Evolutionary conservation across 2,888 invertebrate genomes (phyloP).

Genomic region (Automeris io): DNA sequence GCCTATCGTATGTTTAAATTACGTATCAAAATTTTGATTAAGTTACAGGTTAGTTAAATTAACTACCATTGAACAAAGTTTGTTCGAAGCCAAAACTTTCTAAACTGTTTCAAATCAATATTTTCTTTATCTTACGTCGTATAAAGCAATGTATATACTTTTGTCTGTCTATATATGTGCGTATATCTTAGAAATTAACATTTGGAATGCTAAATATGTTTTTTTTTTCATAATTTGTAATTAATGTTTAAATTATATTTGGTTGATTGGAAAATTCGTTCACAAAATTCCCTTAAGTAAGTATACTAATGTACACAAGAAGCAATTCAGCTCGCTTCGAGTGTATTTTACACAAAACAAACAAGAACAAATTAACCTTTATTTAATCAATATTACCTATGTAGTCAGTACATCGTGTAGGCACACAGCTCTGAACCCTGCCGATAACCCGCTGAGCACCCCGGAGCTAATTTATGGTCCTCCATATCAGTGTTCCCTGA

Average conservation of each 20-base stretch:
- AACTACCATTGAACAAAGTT: too few species aligned
- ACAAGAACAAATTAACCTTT: constrained; percentile 39
- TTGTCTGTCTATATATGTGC: too few species aligned
- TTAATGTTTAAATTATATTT: background rate
- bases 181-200: too few species aligned
- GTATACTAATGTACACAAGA: background rate
- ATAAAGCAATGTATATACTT: too few species aligned
- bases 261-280: background rate
- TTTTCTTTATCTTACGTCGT: too few species aligned
- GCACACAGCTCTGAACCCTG: constrained; percentile 12
- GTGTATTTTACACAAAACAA: constrained; percentile 13
- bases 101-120: too few species aligned
- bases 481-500: constrained; percentile 4
- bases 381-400: constrained; percentile 30
- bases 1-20: too few species aligned
- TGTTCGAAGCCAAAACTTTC: too few species aligned
- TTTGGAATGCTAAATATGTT: too few species aligned
- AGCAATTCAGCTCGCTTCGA: background rate
- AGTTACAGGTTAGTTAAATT: too few species aligned
- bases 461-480: background rate
- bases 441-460: constrained; percentile 21
- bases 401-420: constrained; percentile 18
- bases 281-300: background rate
- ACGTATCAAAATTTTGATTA: too few species aligned
- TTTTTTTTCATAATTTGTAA: too few species aligned